Evolutionary conservation across 2,113 vertebrate species (phyloP), one percentile per base, ranked within the genome.

Genomic region (Leuciscus idus): DNA sequence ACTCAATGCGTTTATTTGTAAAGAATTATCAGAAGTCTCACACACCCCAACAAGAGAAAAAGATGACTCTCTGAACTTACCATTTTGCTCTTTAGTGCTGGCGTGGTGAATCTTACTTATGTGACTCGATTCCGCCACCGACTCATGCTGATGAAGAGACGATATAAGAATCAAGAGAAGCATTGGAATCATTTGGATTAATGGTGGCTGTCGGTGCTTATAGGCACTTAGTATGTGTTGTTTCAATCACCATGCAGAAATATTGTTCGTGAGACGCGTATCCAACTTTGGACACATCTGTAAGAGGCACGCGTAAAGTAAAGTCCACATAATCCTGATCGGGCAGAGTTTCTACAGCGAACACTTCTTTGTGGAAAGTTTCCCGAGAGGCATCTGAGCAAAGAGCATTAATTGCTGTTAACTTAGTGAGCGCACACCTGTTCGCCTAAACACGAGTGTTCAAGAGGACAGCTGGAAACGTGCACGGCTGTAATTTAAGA

Each of bases 111-210:
- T 95, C 91, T 99, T 98, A 94, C 93, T 95, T 93, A 95, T 95
- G 88, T 96, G 95, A 93, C 94, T 96, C 91, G 96, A 96, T 93
- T 98, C 96, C 85, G 97, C 97, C 91, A 90, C 95, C 91, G 95
- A 93, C 87, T 96, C 96, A 93, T 92, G 94, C 86, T 94, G 95
- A 92, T 94, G 97, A 94, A 96, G 96, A 95, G 96, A 96, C 93
- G 95, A 95, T 95, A 95, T 95, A 93, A 99, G 95, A 92, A 97
- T 96, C 93, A 98, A 90, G 89, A 96, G 85, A 90, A 96, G 96
- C 95, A 96, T 91, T 93, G 96, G 97, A 97, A 96, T 97, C 98
- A 99, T 99, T 97, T 97, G 98, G 97, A 96, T 96, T 93, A 94
- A 92, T 92, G 93, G 91, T 87, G 85, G 85, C 88, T 85, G 88